These are phyloP conservation scores for Platynereis dumerilii DNA, from an alignment of 2,888 invertebrate genomes.

Conservation along the genomic window DNA sequence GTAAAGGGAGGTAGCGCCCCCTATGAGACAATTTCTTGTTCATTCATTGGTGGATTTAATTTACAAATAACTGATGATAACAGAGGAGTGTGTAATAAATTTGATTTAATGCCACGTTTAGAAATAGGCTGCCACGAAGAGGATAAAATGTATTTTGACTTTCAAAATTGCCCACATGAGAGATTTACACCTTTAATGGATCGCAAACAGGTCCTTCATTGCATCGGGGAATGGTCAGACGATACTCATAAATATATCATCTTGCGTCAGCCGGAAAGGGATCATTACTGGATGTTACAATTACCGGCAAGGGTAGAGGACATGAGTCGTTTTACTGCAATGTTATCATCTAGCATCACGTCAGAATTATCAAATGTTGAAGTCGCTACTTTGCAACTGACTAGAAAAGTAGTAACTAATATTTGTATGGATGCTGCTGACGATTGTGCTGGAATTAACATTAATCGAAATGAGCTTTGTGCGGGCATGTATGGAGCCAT, in stretches of 20 bases:
- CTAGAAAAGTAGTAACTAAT: not conserved
- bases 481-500: not conserved
- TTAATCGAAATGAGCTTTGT: not conserved
- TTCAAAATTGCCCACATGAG: conserved; percentile 4
- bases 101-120: not conserved
- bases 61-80: not conserved
- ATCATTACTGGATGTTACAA: not conserved
- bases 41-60: not conserved
- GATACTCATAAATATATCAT: not conserved
- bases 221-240: not conserved
- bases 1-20: not conserved
- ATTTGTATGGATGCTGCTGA: conserved; percentile 3
- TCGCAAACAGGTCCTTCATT: not conserved
- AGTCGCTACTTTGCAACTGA: not conserved
- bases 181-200: not conserved
- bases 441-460: not conserved
- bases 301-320: not conserved
- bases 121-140: not conserved
- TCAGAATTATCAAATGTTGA: not conserved
- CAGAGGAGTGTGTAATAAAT: not conserved
- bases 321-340: not conserved
- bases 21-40: not conserved
- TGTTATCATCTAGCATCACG: not conserved
- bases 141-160: not conserved
- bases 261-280: not conserved